phyloP scores from a whole-genome alignment of 2,113 vertebrate species.

The Lucifuga dentata region DNA sequence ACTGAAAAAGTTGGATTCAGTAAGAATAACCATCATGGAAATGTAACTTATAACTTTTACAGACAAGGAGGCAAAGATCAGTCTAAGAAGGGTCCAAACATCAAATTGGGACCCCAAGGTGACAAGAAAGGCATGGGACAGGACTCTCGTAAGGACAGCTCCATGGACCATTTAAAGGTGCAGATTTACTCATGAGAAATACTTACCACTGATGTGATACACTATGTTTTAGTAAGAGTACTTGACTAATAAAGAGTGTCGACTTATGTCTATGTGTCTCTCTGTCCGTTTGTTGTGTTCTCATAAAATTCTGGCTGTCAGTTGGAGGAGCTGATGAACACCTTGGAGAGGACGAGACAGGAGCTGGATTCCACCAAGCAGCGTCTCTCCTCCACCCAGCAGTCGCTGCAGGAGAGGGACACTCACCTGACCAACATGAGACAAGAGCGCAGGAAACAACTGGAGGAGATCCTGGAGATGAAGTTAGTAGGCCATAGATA shows the following conservation, averaged over 20 bases:
- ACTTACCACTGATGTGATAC: background rate
- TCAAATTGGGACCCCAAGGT: constrained; percentile 92
- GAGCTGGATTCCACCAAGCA: constrained; percentile 97
- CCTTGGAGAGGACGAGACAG: constrained; percentile 95
- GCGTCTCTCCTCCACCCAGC: constrained; percentile 95
- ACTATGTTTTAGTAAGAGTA: too few relatives aligned
- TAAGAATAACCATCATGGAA: background rate
- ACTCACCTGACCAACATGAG: constrained; percentile 94
- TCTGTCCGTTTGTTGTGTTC: constrained; percentile 1
- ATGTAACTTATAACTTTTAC: constrained; percentile 50
- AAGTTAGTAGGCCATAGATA: too few relatives aligned
- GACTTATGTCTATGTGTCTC: constrained; percentile 10
- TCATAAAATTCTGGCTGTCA: constrained; percentile 55
- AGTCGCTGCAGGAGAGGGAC: constrained; percentile 95
- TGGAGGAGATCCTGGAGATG: constrained; percentile 99
- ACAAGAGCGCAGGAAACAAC: constrained; percentile 94
- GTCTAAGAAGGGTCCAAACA: constrained; percentile 92
- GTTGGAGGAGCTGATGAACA: constrained; percentile 96
- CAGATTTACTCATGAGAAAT: background rate
- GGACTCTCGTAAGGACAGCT: constrained; percentile 80
- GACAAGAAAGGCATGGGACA: constrained; percentile 92
- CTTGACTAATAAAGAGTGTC: background rate
- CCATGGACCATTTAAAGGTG: constrained; percentile 80
- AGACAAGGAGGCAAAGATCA: constrained; percentile 88
- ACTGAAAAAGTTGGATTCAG: background rate